Evolutionary conservation across 2,113 vertebrate species (phyloP).

Genomic region (Hippocampus barbouri): DNA sequence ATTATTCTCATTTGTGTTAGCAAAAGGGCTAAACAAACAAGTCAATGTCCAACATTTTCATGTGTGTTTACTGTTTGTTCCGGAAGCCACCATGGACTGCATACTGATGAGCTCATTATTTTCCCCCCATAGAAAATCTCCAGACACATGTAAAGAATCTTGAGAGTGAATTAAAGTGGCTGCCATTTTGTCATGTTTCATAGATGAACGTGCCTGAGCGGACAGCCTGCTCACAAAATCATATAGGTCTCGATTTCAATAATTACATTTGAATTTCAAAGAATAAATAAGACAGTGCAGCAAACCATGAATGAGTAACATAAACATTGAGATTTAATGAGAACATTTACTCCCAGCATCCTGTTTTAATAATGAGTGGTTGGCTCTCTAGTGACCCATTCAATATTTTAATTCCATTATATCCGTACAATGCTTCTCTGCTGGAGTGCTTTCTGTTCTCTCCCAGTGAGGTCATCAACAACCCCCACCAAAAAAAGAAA

Average conservation of each 20-base stretch:
- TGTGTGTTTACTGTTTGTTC: not conserved
- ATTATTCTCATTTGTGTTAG: not conserved
- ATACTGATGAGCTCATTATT: not conserved
- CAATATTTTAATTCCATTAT: not conserved
- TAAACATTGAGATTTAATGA: not conserved
- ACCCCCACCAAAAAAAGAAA: too few relatives aligned
- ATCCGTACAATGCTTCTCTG: not conserved
- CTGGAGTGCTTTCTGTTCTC: not conserved
- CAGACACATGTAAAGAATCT: not conserved
- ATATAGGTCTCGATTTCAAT: not conserved
- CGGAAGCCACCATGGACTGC: not conserved
- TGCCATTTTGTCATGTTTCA: not conserved
- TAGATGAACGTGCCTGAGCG: not conserved
- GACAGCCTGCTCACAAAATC: not conserved
- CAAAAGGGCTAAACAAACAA: not conserved
- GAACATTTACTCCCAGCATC: not conserved
- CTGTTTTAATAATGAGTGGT: not conserved
- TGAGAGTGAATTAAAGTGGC: not conserved
- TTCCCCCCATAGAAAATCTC: not conserved
- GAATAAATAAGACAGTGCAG: too few relatives aligned
- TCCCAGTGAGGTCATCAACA: not conserved
- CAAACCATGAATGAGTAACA: not conserved
- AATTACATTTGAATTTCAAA: not conserved
- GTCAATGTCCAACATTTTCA: not conserved
- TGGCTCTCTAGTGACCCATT: not conserved